Percentiles rank a stretch among this genome's conserved stretches.
Evolutionary conservation across 2,888 invertebrate species (phyloP).

Genomic region (Microdon myrmicae): DNA sequence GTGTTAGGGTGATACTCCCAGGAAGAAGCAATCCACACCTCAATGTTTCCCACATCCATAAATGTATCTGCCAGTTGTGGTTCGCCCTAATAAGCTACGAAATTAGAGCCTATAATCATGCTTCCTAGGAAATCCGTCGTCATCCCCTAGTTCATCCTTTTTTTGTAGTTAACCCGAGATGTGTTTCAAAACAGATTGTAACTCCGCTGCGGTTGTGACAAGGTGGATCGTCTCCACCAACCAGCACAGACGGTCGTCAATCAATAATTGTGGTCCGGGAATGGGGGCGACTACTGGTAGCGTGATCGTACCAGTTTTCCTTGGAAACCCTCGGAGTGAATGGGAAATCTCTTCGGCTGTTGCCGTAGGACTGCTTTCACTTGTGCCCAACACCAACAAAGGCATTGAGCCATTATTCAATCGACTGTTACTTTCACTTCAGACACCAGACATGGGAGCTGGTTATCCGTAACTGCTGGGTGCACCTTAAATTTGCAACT

Average conservation of each 20-base stretch:
- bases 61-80: constrained; percentile 16
- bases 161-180: too few relatives aligned
- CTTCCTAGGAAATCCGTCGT: constrained; percentile 50
- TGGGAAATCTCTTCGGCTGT: constrained; percentile 27
- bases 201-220: too few relatives aligned
- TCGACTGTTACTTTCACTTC: constrained; percentile 46
- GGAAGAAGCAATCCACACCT: too few relatives aligned
- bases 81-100: constrained; percentile 15
- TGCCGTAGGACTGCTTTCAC: constrained; percentile 52
- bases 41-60: too few relatives aligned
- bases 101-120: constrained; percentile 27
- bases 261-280: too few relatives aligned
- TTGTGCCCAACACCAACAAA: constrained; percentile 42
- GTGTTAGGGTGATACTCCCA: too few relatives aligned
- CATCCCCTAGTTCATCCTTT: too few relatives aligned
- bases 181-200: too few relatives aligned
- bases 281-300: constrained; percentile 4
- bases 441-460: constrained; percentile 13
- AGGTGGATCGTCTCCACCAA: too few relatives aligned
- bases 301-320: constrained; percentile 30
- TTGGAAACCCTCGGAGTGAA: constrained; percentile 36
- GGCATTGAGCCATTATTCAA: constrained; percentile 45
- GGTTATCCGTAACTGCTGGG: not conserved
- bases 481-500: not conserved
- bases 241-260: too few relatives aligned